Percentiles rank a stretch among this genome's conserved stretches.
These are phyloP conservation scores for Trimorus sp. DNA, from an alignment of 2,888 invertebrate species.

Conservation along the genomic window DNA sequence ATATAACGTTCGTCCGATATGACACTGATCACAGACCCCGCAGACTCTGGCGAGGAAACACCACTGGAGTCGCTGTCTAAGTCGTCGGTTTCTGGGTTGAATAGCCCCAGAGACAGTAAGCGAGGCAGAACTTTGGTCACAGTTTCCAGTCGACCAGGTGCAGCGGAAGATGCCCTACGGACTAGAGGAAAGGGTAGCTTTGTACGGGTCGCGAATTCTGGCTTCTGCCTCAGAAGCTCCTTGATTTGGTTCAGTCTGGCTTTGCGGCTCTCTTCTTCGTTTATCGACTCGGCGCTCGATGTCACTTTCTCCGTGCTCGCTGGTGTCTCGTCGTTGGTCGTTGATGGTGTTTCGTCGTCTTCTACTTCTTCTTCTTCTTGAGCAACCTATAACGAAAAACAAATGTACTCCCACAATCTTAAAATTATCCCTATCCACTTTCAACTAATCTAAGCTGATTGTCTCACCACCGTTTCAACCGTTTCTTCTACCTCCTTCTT, in stretches of 20 bases:
- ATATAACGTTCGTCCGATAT: conserved; percentile 84
- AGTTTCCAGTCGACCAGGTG: conserved; percentile 84
- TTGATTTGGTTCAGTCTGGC: conserved; percentile 87
- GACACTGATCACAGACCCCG: conserved; percentile 92
- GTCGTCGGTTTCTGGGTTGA: conserved; percentile 95
- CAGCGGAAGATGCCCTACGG: conserved; percentile 84
- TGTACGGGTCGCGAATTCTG: conserved; percentile 84
- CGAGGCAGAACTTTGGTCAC: conserved; percentile 88
- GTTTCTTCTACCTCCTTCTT: too few species aligned
- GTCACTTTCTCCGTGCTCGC: conserved; percentile 27
- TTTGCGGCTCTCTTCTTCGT: conserved; percentile 83
- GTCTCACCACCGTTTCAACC: too few species aligned
- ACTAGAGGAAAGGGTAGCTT: conserved; percentile 87
- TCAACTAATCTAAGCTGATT: not conserved
- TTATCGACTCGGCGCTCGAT: conserved; percentile 66
- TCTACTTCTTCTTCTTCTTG: not conserved
- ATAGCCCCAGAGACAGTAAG: conserved; percentile 90
- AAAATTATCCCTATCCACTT: not conserved
- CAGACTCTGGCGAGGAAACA: conserved; percentile 93
- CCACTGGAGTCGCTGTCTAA: conserved; percentile 94
- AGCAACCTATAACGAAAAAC: too few species aligned
- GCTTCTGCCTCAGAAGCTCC: conserved; percentile 87
- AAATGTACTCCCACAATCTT: not conserved
- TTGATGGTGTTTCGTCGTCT: conserved; percentile 20
- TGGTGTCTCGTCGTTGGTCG: conserved; percentile 19